These are phyloP conservation scores for Tapirus terrestris DNA, from an alignment of 2,113 vertebrate genomes.

Conservation along the genomic window DNA sequence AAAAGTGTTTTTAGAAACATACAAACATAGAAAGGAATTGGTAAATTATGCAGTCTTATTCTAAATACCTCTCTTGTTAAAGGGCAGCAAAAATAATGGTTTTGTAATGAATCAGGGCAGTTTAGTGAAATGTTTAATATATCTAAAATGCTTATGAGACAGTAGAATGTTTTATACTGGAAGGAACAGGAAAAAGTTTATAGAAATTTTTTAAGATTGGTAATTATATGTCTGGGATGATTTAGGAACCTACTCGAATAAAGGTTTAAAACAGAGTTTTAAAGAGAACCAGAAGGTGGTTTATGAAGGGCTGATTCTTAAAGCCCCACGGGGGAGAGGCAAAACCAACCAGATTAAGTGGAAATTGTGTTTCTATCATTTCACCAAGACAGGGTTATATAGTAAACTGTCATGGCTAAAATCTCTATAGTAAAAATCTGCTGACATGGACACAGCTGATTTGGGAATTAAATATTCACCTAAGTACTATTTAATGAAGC, in stretches of 20 bases:
- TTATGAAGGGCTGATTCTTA: background rate
- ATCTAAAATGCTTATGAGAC: background rate
- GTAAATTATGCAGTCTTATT: background rate
- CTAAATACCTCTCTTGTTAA: conserved; percentile 9
- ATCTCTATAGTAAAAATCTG: conserved; percentile 26
- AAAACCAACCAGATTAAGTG: background rate
- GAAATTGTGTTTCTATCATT: background rate
- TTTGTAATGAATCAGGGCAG: background rate
- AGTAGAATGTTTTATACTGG: background rate
- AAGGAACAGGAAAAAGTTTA: background rate
- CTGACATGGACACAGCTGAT: background rate
- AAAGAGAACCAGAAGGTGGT: background rate
- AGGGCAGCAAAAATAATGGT: background rate
- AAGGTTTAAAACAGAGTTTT: background rate
- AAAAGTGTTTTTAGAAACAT: conserved; percentile 31
- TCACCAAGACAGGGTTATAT: background rate
- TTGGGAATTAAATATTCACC: background rate
- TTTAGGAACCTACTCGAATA: background rate
- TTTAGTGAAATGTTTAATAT: background rate
- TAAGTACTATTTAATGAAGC: conserved; percentile 31
- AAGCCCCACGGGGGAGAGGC: background rate
- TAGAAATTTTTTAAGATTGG: background rate
- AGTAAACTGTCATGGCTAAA: background rate
- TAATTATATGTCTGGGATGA: background rate
- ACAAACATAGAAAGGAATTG: background rate